Evolutionary conservation across 2,888 invertebrate species (phyloP).

Genomic region (Phaedon cochleariae): DNA sequence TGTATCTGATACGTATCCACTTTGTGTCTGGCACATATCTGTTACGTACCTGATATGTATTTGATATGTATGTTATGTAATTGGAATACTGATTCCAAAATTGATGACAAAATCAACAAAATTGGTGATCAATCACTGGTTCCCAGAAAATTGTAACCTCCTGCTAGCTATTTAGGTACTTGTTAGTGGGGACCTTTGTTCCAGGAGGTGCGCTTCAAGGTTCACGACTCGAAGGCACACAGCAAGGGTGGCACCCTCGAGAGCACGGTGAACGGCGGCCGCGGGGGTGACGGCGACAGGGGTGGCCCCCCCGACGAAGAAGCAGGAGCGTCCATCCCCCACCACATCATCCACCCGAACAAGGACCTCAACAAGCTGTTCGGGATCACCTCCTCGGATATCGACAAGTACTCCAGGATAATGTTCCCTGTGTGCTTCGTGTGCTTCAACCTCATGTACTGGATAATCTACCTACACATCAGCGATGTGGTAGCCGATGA

Average conservation of each 20-base stretch:
- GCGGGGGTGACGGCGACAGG: conserved; percentile 68
- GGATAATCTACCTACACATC: conserved; percentile 96
- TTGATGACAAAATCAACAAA: too few species aligned
- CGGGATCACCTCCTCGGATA: conserved; percentile 95
- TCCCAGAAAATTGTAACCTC: too few species aligned
- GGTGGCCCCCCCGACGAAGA: conserved; percentile 72
- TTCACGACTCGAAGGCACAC: conserved; percentile 92
- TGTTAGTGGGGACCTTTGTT: conserved; percentile 71
- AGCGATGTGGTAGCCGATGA: conserved; percentile 95
- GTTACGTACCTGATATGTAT: too few species aligned
- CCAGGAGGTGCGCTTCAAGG: conserved; percentile 96
- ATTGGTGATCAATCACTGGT: too few species aligned
- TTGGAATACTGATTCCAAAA: too few species aligned
- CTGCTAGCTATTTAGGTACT: conserved; percentile 64
- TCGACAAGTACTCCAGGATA: conserved; percentile 98
- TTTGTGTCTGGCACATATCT: too few species aligned
- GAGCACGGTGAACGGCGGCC: conserved; percentile 87
- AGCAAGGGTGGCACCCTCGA: conserved; percentile 92
- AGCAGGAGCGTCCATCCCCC: conserved; percentile 73
- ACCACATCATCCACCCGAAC: conserved; percentile 85
- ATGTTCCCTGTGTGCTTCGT: conserved; percentile 98
- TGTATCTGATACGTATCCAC: too few species aligned
- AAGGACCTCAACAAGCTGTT: conserved; percentile 92
- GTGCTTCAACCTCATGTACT: conserved; percentile 98
- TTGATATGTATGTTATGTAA: too few species aligned